These are phyloP conservation scores for Helicoverpa zea DNA, from an alignment of 1,140 invertebrate genomes.

Conservation along the genomic window DNA sequence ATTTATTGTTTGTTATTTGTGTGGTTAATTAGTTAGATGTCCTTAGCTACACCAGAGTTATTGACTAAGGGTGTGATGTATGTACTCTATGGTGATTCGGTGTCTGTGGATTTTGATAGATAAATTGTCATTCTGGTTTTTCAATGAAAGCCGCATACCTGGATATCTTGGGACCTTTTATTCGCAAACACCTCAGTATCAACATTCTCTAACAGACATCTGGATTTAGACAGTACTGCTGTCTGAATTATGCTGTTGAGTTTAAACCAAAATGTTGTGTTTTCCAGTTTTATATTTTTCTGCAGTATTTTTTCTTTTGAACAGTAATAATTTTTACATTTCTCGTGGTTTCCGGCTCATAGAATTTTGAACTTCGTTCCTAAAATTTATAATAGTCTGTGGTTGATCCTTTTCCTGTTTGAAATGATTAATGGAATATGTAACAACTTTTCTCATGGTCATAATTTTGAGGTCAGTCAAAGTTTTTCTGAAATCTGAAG, in stretches of 20 bases:
- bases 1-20: no score
- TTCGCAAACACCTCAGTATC: no score
- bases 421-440: slow-evolving; percentile 28
- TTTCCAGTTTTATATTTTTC: background rate
- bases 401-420: background rate
- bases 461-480: slow-evolving; percentile 43
- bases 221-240: slow-evolving; percentile 50
- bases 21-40: no score
- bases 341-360: background rate
- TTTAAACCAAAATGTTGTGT: background rate
- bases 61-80: no score
- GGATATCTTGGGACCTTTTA: no score
- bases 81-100: no score
- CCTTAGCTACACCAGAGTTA: no score
- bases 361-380: background rate
- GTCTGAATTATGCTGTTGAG: slow-evolving; percentile 30
- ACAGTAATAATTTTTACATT: background rate
- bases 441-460: slow-evolving; percentile 40
- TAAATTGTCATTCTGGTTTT: no score
- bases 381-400: background rate
- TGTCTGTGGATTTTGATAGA: no score
- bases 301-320: background rate
- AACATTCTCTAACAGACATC: slow-evolving; percentile 58
- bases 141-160: no score
- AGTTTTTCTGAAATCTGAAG: slow-evolving; percentile 23